Evolutionary conservation across 2,888 invertebrate species (phyloP).

Genomic region (Philonicus albiceps): DNA sequence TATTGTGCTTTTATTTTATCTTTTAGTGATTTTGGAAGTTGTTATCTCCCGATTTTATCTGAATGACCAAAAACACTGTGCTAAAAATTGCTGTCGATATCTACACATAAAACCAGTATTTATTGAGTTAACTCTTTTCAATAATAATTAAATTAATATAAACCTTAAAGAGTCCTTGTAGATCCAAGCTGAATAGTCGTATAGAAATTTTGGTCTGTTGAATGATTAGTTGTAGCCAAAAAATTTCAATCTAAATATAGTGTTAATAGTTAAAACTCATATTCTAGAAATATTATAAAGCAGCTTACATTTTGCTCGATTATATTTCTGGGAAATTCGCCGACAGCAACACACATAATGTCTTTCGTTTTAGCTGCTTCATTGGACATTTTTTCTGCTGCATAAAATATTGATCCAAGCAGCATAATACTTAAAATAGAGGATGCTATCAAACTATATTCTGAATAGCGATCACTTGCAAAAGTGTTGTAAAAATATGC

Average conservation of each 20-base stretch:
- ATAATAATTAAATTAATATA: background rate
- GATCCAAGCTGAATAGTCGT: background rate
- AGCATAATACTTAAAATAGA: background rate
- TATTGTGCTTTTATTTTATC: too few species aligned
- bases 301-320: background rate
- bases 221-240: background rate
- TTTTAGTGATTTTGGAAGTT: too few species aligned
- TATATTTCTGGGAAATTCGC: background rate
- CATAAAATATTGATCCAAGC: background rate
- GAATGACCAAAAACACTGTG: background rate
- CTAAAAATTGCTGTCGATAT: background rate
- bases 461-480: background rate
- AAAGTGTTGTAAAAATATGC: background rate
- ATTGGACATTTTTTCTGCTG: background rate
- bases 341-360: background rate
- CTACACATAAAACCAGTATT: background rate
- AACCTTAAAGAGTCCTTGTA: background rate
- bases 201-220: background rate
- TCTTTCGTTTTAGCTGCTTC: background rate
- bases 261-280: background rate
- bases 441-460: background rate
- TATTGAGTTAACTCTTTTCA: background rate
- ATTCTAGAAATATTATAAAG: background rate
- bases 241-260: background rate
- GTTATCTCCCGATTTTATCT: background rate